Evolutionary conservation across 2,888 invertebrate species (phyloP), one percentile per base, ranked within the genome.

Genomic region (Congeria kusceri): DNA sequence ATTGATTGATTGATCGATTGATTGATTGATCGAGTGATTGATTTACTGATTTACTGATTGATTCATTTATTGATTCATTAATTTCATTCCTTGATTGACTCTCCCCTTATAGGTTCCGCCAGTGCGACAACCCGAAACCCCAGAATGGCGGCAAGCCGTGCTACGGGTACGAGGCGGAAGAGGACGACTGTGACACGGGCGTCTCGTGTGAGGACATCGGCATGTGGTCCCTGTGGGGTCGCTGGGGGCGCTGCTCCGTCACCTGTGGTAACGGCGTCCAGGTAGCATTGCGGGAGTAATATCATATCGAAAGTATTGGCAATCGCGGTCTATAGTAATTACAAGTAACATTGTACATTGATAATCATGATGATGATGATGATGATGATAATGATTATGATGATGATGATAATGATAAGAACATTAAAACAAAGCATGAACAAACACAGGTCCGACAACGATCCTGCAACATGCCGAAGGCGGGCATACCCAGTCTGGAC

Each of bases 231-330:
- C 4, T 39, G 3, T 82, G 81, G 81, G 53, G 47, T 15, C 11
- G 46, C 15, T 82, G 81, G 81, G 32, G 67, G 5, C 23, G 5
- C n/a, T 82, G 81, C 28, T 53, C 70, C 13, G 63, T 64, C 0
- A 39, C 77, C 0, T 82, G 81, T 78, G 81, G 75, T 5, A 25
- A 29, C 1, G 82, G 82, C 4, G 65, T 78, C 15, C 75, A 82
- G 78, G 78, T 78, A 13, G 23, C 5, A 53, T 25, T 53, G 9
- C 15, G 9, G 15, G 39, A 13, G 39, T 11, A 15, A 11, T 39
- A 39, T 13, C 39, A 5, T 39, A 15, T 15, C 9, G 39, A 9
- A 39, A 39, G 1, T 7, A 39, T 11, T 39, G 11, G 39, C 39
- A 39, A n/a, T n/a, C n/a, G n/a, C n/a, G n/a, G n/a, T n/a, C n/a